Evolutionary conservation across 1,140 invertebrate species (phyloP).

Genomic region (Caenorhabditis remanei): DNA sequence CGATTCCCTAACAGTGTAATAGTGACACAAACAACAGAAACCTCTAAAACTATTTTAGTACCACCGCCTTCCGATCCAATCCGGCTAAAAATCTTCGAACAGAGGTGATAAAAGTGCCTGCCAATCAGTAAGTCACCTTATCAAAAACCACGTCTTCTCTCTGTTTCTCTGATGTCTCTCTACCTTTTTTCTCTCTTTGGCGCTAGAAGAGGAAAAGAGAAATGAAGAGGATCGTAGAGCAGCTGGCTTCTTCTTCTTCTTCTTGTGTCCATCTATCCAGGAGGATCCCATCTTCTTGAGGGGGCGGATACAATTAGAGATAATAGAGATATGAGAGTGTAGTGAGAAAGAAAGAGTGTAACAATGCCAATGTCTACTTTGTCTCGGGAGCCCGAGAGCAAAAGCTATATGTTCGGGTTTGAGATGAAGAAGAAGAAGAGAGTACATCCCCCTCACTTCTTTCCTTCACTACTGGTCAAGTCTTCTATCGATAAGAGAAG

Average conservation of each 20-base stretch:
- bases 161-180: neutral
- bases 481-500: neutral
- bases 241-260: constrained; percentile 11
- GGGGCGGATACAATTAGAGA: neutral
- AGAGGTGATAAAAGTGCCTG: neutral
- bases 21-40: neutral
- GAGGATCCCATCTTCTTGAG: neutral
- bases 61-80: neutral
- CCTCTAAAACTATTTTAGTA: neutral
- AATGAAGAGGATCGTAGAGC: neutral
- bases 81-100: neutral
- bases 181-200: neutral
- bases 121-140: constrained; percentile 12
- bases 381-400: constrained; percentile 19
- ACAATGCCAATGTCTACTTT: constrained; percentile 2
- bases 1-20: too few species aligned
- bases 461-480: constrained; percentile 19
- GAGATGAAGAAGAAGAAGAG: constrained; percentile 7
- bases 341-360: neutral
- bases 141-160: constrained; percentile 20
- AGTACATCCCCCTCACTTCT: constrained; percentile 24
- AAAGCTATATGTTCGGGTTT: neutral
- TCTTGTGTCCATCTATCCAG: neutral
- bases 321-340: neutral
- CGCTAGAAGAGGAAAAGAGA: neutral